phyloP scores from a whole-genome alignment of 1,140 invertebrate species.

The Elysia chlorotica region DNA sequence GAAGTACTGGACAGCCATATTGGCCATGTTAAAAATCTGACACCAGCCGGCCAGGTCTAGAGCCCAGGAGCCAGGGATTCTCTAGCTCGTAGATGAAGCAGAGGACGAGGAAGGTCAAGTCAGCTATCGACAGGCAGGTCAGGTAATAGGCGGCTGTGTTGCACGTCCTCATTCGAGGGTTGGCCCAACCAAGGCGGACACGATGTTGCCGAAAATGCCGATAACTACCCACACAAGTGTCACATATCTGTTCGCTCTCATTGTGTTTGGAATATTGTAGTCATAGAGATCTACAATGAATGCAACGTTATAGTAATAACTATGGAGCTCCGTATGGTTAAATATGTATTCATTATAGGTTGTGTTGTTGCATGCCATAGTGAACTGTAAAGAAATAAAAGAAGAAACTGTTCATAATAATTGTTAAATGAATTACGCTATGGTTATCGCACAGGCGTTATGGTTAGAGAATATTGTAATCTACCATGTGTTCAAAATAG shows the following conservation, averaged over 20 bases:
- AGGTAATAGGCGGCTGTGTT: constrained; percentile 56
- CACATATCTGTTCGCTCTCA: constrained; percentile 38
- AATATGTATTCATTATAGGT: not conserved
- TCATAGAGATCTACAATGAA: constrained; percentile 15
- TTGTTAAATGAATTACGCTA: too few species aligned
- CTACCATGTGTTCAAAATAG: too few species aligned
- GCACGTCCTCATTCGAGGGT: constrained; percentile 41
- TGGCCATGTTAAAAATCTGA: constrained; percentile 39
- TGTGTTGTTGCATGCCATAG: constrained; percentile 21
- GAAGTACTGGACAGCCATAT: constrained; percentile 45
- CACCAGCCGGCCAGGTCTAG: constrained; percentile 38
- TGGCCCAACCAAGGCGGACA: constrained; percentile 49
- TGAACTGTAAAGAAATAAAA: too few species aligned
- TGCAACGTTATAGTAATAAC: not conserved
- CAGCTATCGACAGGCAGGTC: constrained; percentile 47
- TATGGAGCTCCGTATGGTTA: not conserved
- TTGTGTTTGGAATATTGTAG: constrained; percentile 25
- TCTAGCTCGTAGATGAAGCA: constrained; percentile 52
- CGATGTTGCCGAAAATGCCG: constrained; percentile 50
- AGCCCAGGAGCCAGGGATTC: constrained; percentile 46
- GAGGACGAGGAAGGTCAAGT: constrained; percentile 47
- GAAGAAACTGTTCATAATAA: too few species aligned
- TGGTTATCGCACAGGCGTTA: too few species aligned
- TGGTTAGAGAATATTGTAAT: too few species aligned
- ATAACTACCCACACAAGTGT: constrained; percentile 49